A percentile compares a stretch with the other conserved stretches of the same genome.
These are phyloP conservation scores for Caenorhabditis plicata DNA, from an alignment of 2,888 invertebrate genomes.

Conservation along the genomic window DNA sequence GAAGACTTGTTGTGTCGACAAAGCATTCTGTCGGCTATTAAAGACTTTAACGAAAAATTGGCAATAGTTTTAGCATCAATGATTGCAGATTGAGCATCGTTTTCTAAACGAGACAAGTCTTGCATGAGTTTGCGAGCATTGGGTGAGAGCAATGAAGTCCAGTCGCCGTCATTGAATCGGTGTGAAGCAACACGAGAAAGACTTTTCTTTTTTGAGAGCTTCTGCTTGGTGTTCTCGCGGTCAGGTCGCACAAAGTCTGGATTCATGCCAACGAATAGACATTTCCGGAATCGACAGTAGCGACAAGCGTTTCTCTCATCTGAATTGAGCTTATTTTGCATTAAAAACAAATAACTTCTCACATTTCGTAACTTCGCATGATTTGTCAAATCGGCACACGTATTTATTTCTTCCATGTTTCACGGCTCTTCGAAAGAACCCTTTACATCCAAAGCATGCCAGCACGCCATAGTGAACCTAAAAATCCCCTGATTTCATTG, in stretches of 20 bases:
- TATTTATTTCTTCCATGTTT: conserved; percentile 62
- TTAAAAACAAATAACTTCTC: conserved; percentile 5
- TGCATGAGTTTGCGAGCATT: conserved; percentile 36
- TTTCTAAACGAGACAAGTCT: conserved; percentile 39
- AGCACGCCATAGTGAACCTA: conserved; percentile 57
- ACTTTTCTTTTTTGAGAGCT: conserved; percentile 42
- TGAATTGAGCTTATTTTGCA: conserved; percentile 21
- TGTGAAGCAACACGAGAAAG: conserved; percentile 18
- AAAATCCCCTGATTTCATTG: not conserved
- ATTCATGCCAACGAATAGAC: conserved; percentile 61
- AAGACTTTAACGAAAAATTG: conserved; percentile 54
- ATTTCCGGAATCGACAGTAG: conserved; percentile 58
- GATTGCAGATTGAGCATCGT: conserved; percentile 34
- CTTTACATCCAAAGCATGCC: conserved; percentile 59
- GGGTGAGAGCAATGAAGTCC: conserved; percentile 30
- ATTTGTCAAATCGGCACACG: conserved; percentile 57
- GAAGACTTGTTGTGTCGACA: too few species aligned
- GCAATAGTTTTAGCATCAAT: too few species aligned
- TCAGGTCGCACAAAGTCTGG: conserved; percentile 61
- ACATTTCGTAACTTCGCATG: conserved; percentile 58
- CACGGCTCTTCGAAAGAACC: conserved; percentile 60
- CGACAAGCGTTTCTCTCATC: conserved; percentile 58
- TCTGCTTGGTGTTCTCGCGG: conserved; percentile 40
- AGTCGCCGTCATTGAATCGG: conserved; percentile 27
- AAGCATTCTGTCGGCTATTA: conserved; percentile 54